phyloP scores from a whole-genome alignment of 2,888 invertebrate genomes.

The Heliconius aoede region DNA sequence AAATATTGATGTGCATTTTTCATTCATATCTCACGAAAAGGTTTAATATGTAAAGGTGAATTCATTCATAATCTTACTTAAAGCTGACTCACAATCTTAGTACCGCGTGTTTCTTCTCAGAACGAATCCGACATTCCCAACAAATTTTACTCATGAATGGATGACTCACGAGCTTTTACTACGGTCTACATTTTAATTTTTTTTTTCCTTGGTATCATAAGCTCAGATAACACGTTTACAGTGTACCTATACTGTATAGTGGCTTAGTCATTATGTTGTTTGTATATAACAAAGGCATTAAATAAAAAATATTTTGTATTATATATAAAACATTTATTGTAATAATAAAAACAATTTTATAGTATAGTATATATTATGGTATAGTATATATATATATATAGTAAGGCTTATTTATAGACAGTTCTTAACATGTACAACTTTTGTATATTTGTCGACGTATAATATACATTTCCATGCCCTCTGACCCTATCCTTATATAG shows the following conservation, averaged over 20 bases:
- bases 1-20: not conserved
- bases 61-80: not conserved
- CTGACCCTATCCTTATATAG: too few relatives aligned
- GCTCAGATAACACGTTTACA: not conserved
- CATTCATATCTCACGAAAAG: not conserved
- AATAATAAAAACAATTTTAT: too few relatives aligned
- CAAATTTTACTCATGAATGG: conserved; percentile 50
- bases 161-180: conserved; percentile 52
- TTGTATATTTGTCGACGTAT: too few relatives aligned
- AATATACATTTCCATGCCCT: too few relatives aligned
- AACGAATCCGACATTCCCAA: conserved; percentile 54
- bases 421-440: too few relatives aligned
- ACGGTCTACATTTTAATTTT: conserved; percentile 41
- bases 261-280: not conserved
- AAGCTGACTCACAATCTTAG: conserved; percentile 36
- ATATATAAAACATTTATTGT: too few relatives aligned
- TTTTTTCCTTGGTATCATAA: conserved; percentile 37
- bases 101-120: conserved; percentile 53
- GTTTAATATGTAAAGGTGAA: conserved; percentile 11
- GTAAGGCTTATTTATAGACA: too few relatives aligned
- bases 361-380: too few relatives aligned
- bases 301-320: not conserved
- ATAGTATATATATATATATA: too few relatives aligned
- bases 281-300: not conserved
- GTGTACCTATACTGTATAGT: not conserved